Percentiles rank a stretch among this genome's conserved stretches.
phyloP scores from a whole-genome alignment of 2,888 invertebrate species.

The Pemphredon lugubris region DNA sequence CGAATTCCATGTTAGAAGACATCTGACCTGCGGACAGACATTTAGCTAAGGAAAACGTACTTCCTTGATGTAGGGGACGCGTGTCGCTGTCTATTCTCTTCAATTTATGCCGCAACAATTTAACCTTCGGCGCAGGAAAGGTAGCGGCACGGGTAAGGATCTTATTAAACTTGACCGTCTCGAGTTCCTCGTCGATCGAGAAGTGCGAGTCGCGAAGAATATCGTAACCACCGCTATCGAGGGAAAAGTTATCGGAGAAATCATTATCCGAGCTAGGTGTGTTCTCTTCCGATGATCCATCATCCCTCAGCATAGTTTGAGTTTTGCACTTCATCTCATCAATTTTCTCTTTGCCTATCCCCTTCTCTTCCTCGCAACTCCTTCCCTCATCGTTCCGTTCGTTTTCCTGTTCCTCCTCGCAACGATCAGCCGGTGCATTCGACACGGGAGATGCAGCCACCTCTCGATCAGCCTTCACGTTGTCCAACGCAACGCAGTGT shows the following conservation, averaged over 20 bases:
- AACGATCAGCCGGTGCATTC: not conserved
- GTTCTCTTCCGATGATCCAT: constrained; percentile 74
- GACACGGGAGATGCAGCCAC: constrained; percentile 67
- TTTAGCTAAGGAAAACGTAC: not conserved
- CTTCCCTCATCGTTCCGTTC: constrained; percentile 19
- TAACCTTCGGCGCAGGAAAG: constrained; percentile 23
- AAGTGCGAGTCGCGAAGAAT: constrained; percentile 71
- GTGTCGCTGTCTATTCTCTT: constrained; percentile 30
- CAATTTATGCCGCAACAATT: not conserved
- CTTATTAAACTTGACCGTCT: not conserved
- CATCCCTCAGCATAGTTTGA: constrained; percentile 6
- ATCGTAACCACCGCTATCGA: constrained; percentile 76
- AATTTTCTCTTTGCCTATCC: constrained; percentile 3
- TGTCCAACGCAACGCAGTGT: constrained; percentile 72
- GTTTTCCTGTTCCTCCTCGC: not conserved
- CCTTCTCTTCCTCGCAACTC: constrained; percentile 24
- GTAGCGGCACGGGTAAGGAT: constrained; percentile 12
- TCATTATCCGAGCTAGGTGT: constrained; percentile 73
- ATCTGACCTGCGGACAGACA: constrained; percentile 33
- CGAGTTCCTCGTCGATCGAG: constrained; percentile 25
- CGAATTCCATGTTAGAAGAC: not conserved
- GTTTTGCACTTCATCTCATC: not conserved
- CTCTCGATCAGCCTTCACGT: too few relatives aligned
- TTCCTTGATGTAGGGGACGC: constrained; percentile 22
- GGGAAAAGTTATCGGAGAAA: constrained; percentile 61